Base-by-base conservation (phyloP, 2,797 vertebrate species). In the Microctenopoma lineatum region DNA sequence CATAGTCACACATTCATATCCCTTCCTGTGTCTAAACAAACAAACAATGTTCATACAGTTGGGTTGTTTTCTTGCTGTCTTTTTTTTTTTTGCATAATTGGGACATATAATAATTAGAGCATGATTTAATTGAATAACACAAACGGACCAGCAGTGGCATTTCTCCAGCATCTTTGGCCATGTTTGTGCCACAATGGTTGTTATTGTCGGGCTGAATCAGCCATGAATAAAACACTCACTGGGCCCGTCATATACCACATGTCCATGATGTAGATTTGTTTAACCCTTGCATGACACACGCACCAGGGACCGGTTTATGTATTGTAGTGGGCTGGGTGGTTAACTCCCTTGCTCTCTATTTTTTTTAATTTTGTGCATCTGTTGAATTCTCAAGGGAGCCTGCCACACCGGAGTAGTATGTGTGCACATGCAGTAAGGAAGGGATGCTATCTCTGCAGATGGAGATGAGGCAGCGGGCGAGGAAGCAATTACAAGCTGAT, bases 401-500 rank as follows among this genome's bases (percentile, higher is more conserved):
- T 77, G 75, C 65, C 29, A 41, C 68, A 18, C 59, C 32, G 68
- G 50, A 73, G 7, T 11, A 27, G 50, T 56, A 4, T 11, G 25
- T 58, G 73, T 4, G 48, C 21, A 27, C 52, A 66, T 18, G 25
- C 21, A 44, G 21, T 62, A 63, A 55, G 65, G 46, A 62, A 58
- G 34, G 70, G 80, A 41, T 9, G 73, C 84, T 72, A 80, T 81
- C 83, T 83, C 84, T 77, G 75, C 75, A 82, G 77, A 92, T 80
- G 80, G 77, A 82, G 84, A 75, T 15, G 63, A 86, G 73, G 81
- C 77, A 59, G 66, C 14, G 55, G 81, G 83, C 62, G 59, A 88
- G 62, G 79, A 87, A 77, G 89, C 89, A 92, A 92, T 93, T 92
- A 92, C 88, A 91, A 90, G 83, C 80, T 66, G 74, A 77, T 89